These are phyloP conservation scores for Candidula unifasciata DNA, from an alignment of 2,888 invertebrate genomes.

Conservation along the genomic window DNA sequence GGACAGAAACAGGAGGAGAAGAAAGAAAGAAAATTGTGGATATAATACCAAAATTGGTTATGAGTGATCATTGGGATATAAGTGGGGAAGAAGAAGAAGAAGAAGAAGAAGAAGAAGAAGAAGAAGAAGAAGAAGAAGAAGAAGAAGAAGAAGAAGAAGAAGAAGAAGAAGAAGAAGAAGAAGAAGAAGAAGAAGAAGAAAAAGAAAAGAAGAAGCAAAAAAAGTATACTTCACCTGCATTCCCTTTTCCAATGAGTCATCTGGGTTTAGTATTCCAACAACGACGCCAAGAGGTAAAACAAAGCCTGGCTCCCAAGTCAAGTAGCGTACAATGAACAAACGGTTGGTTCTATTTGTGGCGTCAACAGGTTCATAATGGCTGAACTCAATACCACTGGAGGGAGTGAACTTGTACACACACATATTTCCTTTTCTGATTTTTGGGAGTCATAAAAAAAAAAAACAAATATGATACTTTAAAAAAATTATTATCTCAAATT, in stretches of 20 bases:
- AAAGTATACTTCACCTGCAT: slow-evolving; percentile 51
- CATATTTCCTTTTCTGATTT: slow-evolving; percentile 47
- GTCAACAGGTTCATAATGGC: slow-evolving; percentile 67
- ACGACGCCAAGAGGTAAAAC: slow-evolving; percentile 71
- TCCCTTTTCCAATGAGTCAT: slow-evolving; percentile 57
- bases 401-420: slow-evolving; percentile 52
- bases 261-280: slow-evolving; percentile 67
- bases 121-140: no score
- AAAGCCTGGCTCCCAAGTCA: slow-evolving; percentile 69
- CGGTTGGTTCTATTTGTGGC: slow-evolving; percentile 52
- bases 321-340: slow-evolving; percentile 71
- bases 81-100: no score
- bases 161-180: no score
- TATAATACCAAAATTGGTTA: no score
- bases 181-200: no score
- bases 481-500: no score
- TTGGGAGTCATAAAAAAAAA: neutral
- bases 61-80: no score
- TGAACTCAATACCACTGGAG: slow-evolving; percentile 58
- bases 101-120: no score
- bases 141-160: no score
- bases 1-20: no score
- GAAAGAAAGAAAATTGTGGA: no score
- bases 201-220: no score
- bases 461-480: neutral